A percentile compares a stretch with the other conserved stretches of the same genome.
Conservation (phyloP, 30 jellyfish, hydroid and myxozoan species). For the Euphysa ruthae region DNA sequence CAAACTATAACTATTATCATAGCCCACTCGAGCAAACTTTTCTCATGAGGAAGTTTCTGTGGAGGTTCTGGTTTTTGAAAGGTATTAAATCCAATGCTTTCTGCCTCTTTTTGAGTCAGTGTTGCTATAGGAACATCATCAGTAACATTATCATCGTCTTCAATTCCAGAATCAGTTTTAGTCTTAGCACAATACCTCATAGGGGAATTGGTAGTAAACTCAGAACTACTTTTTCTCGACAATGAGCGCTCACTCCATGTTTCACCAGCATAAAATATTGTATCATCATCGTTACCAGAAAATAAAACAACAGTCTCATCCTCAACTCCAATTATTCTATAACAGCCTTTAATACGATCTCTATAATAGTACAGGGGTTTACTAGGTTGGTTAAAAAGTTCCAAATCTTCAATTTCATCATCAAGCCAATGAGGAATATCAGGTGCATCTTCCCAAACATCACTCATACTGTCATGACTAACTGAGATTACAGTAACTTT, state of each 20-base stretch:
- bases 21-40: too few relatives aligned
- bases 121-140: conserved; percentile 32
- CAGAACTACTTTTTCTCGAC: conserved; percentile 17
- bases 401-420: conserved; percentile 57
- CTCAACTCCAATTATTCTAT: conserved; percentile 91
- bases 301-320: conserved; percentile 93
- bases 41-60: too few relatives aligned
- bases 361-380: conserved; percentile 90
- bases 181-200: background rate
- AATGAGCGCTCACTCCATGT: background rate
- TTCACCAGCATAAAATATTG: conserved; percentile 69
- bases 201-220: conserved; percentile 11
- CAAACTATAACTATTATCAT: too few relatives aligned
- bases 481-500: conserved; percentile 60
- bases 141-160: conserved; percentile 48
- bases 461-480: conserved; percentile 74
- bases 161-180: conserved; percentile 87
- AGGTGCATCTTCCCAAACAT: conserved; percentile 96
- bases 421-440: conserved; percentile 98
- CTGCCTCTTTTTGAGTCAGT: too few relatives aligned
- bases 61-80: too few relatives aligned
- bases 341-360: conserved; percentile 96
- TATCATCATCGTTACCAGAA: conserved; percentile 98
- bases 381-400: conserved; percentile 76
- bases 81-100: too few relatives aligned